Conservation (phyloP, 30 jellyfish, hydroid and myxozoan genomes). For the Turritopsis dohrnii region DNA sequence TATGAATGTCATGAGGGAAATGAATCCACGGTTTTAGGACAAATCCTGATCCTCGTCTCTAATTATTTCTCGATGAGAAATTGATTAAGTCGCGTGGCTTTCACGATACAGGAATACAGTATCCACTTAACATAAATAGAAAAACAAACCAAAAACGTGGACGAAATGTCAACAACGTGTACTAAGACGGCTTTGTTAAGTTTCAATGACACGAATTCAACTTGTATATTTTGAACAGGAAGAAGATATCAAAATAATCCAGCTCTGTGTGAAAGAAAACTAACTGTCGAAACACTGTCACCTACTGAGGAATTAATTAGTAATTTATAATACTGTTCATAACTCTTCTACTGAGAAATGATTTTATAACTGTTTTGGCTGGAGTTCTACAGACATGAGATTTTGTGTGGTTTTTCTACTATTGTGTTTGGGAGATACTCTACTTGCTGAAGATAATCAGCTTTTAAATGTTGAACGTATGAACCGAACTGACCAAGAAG, state of each 20-base stretch:
- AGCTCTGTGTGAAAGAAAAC: background rate
- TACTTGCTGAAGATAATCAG: background rate
- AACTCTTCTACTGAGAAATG: background rate
- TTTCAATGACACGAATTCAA: background rate
- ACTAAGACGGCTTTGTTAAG: background rate
- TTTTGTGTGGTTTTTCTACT: background rate
- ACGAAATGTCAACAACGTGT: background rate
- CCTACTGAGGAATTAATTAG: background rate
- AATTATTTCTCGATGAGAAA: too few species aligned
- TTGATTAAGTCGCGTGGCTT: background rate
- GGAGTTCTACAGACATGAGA: background rate
- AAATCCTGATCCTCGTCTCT: too few species aligned
- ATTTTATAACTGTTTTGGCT: background rate
- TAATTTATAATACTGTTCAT: background rate
- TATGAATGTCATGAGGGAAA: background rate
- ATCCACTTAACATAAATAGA: too few species aligned
- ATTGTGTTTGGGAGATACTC: background rate
- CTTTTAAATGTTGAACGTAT: background rate
- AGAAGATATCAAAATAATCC: background rate
- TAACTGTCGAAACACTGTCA: background rate
- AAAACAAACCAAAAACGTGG: background rate
- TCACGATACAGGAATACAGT: background rate
- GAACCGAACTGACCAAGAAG: conserved; percentile 14
- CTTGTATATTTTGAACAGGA: background rate
- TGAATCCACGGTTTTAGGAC: background rate